Evolutionary conservation across 2,113 vertebrate species (phyloP), one percentile per base, ranked within the genome.

Genomic region (Macquaria australasica): DNA sequence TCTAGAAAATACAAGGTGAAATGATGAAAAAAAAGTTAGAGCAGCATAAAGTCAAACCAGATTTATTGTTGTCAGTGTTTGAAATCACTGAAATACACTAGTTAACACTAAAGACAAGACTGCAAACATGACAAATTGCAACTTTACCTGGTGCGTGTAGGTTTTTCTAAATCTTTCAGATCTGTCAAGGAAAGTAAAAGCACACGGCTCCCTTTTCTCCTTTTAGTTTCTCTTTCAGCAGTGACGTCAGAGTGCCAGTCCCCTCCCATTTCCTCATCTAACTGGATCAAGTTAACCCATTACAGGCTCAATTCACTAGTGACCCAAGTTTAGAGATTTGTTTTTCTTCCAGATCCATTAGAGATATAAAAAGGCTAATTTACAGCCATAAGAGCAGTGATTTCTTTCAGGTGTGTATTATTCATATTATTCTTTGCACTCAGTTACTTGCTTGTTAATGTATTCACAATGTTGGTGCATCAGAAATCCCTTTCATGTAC

Each of bases 281-380:
- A 1, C 37, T 45, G 16, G 0, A 8, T 55, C 15, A 71, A 34
- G 53, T 93, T 92, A 93, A 93, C 90, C 86, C 87, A 8, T 85
- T 72, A 59, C 15, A 53, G 39, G 20, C 85, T n/a, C 50, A 0
- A 0, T 37, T 48, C 64, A 69, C 62, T 18, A 15, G 9, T 43
- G 31, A 74, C 8, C n/a, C 45, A 25, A 2, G 18, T 48, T 72
- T 23, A 74, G 18, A 67, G 31, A 0, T 15, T 28, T 11, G 12
- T 50, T 8, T 11, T 53, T 9, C 62, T 71, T 64, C 15, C 16
- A 21, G 5, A 43, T 70, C 23, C 8, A 6, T 41, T 12, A 48
- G 2, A 41, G 25, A 45, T 8, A 14, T 37, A 7, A 16, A 83
- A 53, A 86, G 58, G 15, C 23, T 45, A 37, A 2, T 10, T 39